phyloP scores from a whole-genome alignment of 2,888 invertebrate genomes.

The Nineta flava region DNA sequence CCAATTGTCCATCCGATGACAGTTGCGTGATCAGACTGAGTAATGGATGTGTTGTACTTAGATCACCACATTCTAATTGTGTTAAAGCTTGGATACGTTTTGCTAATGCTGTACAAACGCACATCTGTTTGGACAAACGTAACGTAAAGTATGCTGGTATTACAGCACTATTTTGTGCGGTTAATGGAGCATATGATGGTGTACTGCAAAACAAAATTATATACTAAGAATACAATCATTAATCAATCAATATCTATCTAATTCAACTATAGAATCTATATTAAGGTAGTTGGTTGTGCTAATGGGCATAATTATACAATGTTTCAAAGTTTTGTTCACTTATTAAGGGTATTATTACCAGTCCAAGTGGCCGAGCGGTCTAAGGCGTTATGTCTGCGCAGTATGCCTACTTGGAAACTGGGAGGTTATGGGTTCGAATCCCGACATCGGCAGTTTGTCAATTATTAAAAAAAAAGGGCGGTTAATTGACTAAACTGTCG shows the following conservation, averaged over 20 bases:
- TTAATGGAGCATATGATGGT: conserved; percentile 67
- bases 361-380: too few relatives aligned
- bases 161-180: conserved; percentile 71
- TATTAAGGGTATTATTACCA: too few relatives aligned
- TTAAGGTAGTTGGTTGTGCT: too few relatives aligned
- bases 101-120: conserved; percentile 64
- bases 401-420: too few relatives aligned
- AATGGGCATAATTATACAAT: too few relatives aligned
- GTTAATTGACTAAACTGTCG: too few relatives aligned
- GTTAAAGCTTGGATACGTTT: conserved; percentile 44
- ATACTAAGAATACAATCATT: conserved; percentile 19
- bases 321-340: too few relatives aligned
- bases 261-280: too few relatives aligned
- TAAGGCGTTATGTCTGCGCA: too few relatives aligned
- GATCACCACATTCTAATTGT: conserved; percentile 38
- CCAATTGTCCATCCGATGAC: conserved; percentile 55
- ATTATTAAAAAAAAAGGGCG: too few relatives aligned
- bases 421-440: too few relatives aligned
- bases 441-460: too few relatives aligned
- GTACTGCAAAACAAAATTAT: conserved; percentile 29
- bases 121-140: conserved; percentile 64
- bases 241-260: background rate
- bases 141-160: conserved; percentile 83
- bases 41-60: conserved; percentile 42
- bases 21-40: conserved; percentile 65